A percentile compares a stretch with the other conserved stretches of the same genome.
These are phyloP conservation scores for Hemicrepidius hirtus DNA, from an alignment of 2,888 invertebrate species.

Conservation along the genomic window DNA sequence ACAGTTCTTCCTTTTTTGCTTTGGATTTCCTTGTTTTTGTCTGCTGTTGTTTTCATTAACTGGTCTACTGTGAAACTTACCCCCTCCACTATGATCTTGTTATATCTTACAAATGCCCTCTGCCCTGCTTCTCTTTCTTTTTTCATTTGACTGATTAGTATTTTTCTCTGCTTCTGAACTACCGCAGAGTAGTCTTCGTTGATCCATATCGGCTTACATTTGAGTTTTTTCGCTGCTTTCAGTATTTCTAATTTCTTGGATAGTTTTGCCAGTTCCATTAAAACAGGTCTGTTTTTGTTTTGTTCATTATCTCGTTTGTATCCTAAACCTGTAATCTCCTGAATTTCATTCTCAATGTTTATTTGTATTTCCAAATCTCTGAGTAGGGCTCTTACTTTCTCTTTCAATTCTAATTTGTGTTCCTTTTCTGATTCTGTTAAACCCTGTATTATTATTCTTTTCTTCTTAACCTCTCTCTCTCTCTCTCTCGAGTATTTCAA, in stretches of 20 bases:
- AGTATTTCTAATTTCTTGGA: conserved; percentile 1
- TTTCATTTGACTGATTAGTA: not conserved
- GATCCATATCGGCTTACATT: not conserved
- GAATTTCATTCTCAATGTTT: conserved; percentile 1
- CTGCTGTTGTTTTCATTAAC: not conserved
- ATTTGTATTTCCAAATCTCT: conserved; percentile 10
- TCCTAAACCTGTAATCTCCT: not conserved
- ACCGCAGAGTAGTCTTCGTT: not conserved
- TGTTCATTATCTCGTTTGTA: conserved; percentile 6
- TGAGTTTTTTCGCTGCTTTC: not conserved
- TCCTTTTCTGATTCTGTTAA: not conserved
- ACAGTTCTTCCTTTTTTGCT: not conserved
- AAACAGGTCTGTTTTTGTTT: not conserved
- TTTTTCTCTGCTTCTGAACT: not conserved
- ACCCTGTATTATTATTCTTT: not conserved
- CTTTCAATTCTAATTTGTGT: not conserved
- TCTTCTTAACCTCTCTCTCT: not conserved
- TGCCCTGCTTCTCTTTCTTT: not conserved
- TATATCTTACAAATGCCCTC: not conserved
- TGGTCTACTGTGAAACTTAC: too few species aligned
- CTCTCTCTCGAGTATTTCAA: conserved; percentile 1
- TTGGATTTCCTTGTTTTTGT: too few species aligned
- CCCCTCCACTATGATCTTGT: not conserved
- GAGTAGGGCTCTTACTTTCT: conserved; percentile 2
- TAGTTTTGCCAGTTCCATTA: not conserved